phyloP scores from a whole-genome alignment of 1,140 invertebrate species.

The Brachionus manjavacas region DNA sequence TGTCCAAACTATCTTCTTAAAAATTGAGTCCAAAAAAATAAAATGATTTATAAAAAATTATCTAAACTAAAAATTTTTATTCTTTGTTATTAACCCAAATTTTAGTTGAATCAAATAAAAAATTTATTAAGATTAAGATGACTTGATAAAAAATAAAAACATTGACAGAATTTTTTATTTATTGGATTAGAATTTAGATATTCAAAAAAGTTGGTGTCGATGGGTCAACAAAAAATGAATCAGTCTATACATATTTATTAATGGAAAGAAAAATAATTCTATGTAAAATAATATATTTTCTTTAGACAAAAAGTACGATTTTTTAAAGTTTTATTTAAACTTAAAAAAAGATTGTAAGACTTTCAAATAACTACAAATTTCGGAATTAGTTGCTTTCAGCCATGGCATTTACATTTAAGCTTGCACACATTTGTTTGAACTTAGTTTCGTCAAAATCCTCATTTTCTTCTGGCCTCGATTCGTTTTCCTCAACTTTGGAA shows the following conservation, averaged over 20 bases:
- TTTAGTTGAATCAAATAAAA: no score
- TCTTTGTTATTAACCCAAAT: no score
- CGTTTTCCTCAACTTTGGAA: background rate
- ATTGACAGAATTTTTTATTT: no score
- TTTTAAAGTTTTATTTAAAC: slow-evolving; percentile 14
- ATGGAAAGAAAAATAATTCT: background rate
- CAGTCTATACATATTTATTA: background rate
- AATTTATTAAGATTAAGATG: no score
- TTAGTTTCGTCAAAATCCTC: slow-evolving; percentile 18
- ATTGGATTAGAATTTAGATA: no score
- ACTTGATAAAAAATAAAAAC: no score
- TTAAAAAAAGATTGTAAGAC: slow-evolving; percentile 2
- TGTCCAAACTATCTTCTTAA: no score
- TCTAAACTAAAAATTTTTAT: no score
- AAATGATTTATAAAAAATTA: no score
- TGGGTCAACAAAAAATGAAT: background rate
- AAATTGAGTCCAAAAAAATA: no score
- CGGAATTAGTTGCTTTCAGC: background rate
- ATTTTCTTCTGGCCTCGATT: background rate
- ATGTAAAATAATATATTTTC: background rate
- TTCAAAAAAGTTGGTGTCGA: background rate
- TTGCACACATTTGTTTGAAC: slow-evolving; percentile 28
- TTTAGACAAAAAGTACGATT: background rate
- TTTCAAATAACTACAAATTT: background rate
- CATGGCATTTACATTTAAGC: slow-evolving; percentile 22